Base-by-base conservation (phyloP, 1,140 invertebrate genomes). In the Coelopa frigida region DNA sequence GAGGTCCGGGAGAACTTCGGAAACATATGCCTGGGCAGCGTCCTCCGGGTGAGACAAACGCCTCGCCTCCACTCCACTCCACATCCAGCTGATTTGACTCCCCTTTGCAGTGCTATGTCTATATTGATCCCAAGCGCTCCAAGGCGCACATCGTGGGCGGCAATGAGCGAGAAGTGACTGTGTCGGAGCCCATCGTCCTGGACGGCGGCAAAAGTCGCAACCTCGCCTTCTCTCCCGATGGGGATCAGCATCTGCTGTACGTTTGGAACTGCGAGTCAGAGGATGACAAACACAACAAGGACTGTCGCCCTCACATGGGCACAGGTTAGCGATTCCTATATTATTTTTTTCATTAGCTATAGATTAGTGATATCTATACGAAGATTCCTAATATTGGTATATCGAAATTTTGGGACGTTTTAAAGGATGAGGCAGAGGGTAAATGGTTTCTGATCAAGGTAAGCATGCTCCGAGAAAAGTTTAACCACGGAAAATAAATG, bases 131-230 rank as follows among this genome's bases (percentile, higher is more conserved):
- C 5, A 46, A 50, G 17, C 48, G 43, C 6, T n/a, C 46, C 2
- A 27, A 17, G 3, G 48, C 43, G 14, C 4, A 17, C 5, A 50
- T 50, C 11, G 24, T 27, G 8, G 48, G 48, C 6, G 48, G 48
- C 8, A 26, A 12, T 18, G 23, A 22, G 12, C 36, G 48, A 41
- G 29, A 41, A 36, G 44, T 50, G 15, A 38, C 38, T 14, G 7
- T 31, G n/a, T 17, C 20, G 5, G 29, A 45, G 14, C 29, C 29
- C 12, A 5, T 50, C n/a, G 17, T 4, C 4, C 42, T 50, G 23
- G 43, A 50, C 29, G 48, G 37, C 7, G 32, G 37, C 3, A 17
- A 35, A 5, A 50, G 48, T 36, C 43, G 48, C 17, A 44, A 50
- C 22, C 46, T 41, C 21, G 43, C 36, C 6, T 39, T 50, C 5